A percentile compares a stretch with the other conserved stretches of the same genome.
These are phyloP conservation scores for Chrysemys picta DNA, from an alignment of 2,113 vertebrate species.

Conservation along the genomic window DNA sequence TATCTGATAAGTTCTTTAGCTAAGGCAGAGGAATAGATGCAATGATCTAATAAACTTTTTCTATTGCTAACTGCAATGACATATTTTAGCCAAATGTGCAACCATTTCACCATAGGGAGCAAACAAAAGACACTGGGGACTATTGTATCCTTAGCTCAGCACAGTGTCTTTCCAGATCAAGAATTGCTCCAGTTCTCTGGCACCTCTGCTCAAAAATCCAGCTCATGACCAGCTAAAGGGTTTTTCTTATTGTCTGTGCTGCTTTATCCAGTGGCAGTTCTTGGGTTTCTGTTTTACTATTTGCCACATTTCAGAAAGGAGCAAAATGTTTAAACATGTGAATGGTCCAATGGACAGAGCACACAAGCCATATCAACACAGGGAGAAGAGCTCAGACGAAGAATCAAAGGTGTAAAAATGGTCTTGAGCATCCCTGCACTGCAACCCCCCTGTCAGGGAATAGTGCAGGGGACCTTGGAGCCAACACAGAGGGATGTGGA, in stretches of 20 bases:
- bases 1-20: background rate
- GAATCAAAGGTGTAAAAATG: background rate
- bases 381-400: background rate
- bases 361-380: background rate
- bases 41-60: background rate
- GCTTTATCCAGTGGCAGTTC: background rate
- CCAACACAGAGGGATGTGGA: background rate
- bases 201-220: background rate
- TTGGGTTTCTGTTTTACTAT: background rate
- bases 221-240: background rate
- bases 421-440: background rate
- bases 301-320: background rate
- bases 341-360: background rate
- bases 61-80: background rate
- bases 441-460: background rate
- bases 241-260: background rate
- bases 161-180: background rate
- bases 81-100: background rate
- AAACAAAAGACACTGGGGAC: background rate
- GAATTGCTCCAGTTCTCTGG: background rate
- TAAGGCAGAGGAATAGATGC: background rate
- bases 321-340: background rate
- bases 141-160: background rate
- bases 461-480: background rate
- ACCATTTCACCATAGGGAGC: background rate